Percentiles rank a stretch among this genome's conserved stretches.
These are phyloP conservation scores for Chelidonichthys spinosus DNA, from an alignment of 2,797 vertebrate species.

Conservation along the genomic window DNA sequence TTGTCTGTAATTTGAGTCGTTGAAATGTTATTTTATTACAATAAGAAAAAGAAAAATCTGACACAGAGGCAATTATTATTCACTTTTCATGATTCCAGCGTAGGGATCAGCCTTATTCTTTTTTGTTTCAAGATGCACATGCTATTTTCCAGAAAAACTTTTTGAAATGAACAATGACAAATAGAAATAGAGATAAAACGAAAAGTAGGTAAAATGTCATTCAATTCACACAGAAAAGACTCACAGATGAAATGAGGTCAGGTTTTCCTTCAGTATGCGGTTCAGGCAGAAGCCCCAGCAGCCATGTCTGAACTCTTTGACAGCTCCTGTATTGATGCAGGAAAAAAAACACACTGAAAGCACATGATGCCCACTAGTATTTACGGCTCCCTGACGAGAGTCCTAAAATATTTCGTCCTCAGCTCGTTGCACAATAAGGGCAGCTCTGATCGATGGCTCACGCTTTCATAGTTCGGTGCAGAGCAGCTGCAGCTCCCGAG, in stretches of 20 bases:
- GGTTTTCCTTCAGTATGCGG: background rate
- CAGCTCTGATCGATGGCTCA: constrained; percentile 46
- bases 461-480: constrained; percentile 34
- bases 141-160: background rate
- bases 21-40: background rate
- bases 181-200: background rate
- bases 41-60: background rate
- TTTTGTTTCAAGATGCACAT: background rate
- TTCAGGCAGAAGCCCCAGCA: constrained; percentile 8
- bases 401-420: constrained; percentile 40
- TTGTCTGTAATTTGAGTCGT: background rate
- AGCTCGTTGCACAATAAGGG: constrained; percentile 24
- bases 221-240: background rate
- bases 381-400: constrained; percentile 29
- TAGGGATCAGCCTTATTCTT: background rate
- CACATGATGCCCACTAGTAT: constrained; percentile 7
- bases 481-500: constrained; percentile 62
- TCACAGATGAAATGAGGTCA: background rate
- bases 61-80: too few relatives aligned
- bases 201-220: background rate
- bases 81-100: background rate
- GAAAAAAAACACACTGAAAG: background rate
- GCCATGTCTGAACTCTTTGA: constrained; percentile 8
- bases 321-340: constrained; percentile 6
- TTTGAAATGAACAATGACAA: background rate